These are phyloP conservation scores for Stercorarius parasiticus DNA, from an alignment of 2,113 vertebrate species.

Conservation along the genomic window DNA sequence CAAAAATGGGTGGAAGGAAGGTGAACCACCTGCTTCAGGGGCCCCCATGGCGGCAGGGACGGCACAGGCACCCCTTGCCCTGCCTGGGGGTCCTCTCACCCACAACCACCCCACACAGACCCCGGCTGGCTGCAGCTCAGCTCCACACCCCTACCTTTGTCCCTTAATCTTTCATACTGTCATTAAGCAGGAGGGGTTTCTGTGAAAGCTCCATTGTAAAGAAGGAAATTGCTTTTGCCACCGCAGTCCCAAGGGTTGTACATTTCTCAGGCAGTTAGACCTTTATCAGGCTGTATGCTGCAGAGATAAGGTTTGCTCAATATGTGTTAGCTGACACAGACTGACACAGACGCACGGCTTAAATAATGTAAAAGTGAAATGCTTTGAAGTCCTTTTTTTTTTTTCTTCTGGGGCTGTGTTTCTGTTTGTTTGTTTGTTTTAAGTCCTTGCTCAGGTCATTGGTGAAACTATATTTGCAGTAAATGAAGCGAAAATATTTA, in stretches of 20 bases:
- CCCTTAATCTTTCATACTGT: background rate
- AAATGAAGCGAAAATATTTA: background rate
- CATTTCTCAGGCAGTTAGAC: background rate
- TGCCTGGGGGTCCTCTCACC: background rate
- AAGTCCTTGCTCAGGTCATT: background rate
- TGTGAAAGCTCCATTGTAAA: background rate
- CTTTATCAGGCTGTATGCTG: background rate
- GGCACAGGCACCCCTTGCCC: background rate
- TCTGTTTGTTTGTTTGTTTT: background rate
- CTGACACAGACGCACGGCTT: background rate
- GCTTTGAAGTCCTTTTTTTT: background rate
- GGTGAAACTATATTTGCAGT: background rate
- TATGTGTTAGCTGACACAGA: background rate
- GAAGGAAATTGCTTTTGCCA: constrained; percentile 36
- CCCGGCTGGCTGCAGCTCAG: background rate
- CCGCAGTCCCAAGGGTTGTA: background rate
- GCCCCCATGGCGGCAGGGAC: fast-evolving
- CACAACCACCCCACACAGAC: background rate
- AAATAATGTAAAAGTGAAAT: background rate
- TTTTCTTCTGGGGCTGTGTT: background rate
- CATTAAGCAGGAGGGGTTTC: background rate
- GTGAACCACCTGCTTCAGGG: background rate
- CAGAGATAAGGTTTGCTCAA: background rate
- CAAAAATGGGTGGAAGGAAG: background rate
- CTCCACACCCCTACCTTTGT: background rate